Conservation (phyloP, 2,888 invertebrate species). For the Calliphora vomitoria region DNA sequence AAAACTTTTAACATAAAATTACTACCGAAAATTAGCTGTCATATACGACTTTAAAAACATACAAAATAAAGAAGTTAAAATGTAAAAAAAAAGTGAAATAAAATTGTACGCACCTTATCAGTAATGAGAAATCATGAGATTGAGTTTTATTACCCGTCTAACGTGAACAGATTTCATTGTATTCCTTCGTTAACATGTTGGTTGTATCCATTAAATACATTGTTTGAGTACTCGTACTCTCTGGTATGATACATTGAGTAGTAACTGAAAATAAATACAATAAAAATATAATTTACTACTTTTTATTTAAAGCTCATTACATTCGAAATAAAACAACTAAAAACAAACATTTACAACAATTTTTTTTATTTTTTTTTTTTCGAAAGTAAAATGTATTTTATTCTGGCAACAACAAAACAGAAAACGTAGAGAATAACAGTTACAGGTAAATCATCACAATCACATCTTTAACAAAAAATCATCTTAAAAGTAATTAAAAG, state of each 20-base stretch:
- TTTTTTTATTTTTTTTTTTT: neutral
- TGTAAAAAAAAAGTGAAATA: slow-evolving; percentile 27
- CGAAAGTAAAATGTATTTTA: slow-evolving; percentile 39
- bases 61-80: slow-evolving; percentile 13
- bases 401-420: neutral
- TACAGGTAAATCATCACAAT: slow-evolving; percentile 20
- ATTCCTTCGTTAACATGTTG: slow-evolving; percentile 20
- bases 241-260: slow-evolving; percentile 13
- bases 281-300: slow-evolving; percentile 63
- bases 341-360: slow-evolving; percentile 25
- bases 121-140: slow-evolving; percentile 75
- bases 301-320: slow-evolving; percentile 70
- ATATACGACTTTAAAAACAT: slow-evolving; percentile 27
- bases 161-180: slow-evolving; percentile 65
- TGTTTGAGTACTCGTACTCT: slow-evolving; percentile 25
- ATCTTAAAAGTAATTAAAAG: slow-evolving; percentile 32
- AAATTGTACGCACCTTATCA: slow-evolving; percentile 75
- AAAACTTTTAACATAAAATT: slow-evolving; percentile 63
- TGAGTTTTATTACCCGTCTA: slow-evolving; percentile 57
- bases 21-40: slow-evolving; percentile 66
- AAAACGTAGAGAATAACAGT: neutral
- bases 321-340: slow-evolving; percentile 45
- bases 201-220: slow-evolving; percentile 47
- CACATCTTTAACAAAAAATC: slow-evolving; percentile 13
- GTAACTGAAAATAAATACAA: slow-evolving; percentile 50